A percentile compares a stretch with the other conserved stretches of the same genome.
phyloP scores from a whole-genome alignment of 2,113 vertebrate genomes.

The Tursiops truncatus region DNA sequence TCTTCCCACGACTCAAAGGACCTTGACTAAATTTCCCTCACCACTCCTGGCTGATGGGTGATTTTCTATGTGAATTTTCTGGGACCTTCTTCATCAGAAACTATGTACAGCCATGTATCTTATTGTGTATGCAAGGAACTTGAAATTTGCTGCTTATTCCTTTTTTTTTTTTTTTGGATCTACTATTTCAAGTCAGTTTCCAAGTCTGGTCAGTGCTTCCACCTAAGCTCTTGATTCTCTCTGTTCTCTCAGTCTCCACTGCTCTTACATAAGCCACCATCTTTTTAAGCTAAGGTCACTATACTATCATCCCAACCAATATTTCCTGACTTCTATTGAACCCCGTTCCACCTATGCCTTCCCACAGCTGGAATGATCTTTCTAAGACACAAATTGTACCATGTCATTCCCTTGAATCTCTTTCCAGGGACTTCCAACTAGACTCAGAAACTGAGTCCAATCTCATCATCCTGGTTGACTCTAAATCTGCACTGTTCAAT shows the following conservation, averaged over 20 bases:
- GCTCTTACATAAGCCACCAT: not conserved
- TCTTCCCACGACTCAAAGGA: conserved; percentile 38
- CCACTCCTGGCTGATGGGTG: not conserved
- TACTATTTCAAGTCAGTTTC: not conserved
- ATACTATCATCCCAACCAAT: not conserved
- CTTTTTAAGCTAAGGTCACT: not conserved
- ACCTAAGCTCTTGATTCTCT: not conserved
- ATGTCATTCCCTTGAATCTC: not conserved
- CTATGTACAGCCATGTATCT: not conserved
- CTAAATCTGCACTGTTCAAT: not conserved
- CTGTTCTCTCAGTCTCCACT: not conserved
- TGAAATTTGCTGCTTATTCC: not conserved
- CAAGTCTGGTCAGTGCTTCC: not conserved
- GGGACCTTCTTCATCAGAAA: not conserved
- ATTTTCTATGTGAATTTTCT: not conserved
- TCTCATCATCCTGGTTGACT: not conserved
- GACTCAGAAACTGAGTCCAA: not conserved
- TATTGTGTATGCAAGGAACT: not conserved
- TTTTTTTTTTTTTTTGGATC: not conserved
- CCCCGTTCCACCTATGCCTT: not conserved
- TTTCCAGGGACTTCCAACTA: not conserved
- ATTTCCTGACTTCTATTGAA: not conserved
- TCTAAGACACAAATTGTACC: not conserved
- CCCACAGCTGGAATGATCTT: not conserved
- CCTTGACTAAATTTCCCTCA: not conserved